A percentile compares a stretch with the other conserved stretches of the same genome.
phyloP scores from a whole-genome alignment of 2,797 vertebrate genomes.

The Protosalanx chinensis region DNA sequence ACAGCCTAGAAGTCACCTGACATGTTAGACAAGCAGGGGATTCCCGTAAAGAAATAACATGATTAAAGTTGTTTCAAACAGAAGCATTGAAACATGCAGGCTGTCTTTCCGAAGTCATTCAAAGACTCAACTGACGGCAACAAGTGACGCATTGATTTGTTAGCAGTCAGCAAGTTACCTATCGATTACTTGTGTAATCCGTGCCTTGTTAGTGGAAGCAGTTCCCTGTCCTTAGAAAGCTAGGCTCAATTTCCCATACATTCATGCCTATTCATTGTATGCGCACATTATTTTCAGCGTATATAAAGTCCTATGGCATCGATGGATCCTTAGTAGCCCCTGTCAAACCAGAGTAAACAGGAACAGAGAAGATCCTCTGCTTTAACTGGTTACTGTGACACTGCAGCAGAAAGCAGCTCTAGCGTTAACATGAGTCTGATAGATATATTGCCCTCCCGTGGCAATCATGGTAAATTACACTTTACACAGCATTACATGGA shows the following conservation, averaged over 20 bases:
- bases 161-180: neutral
- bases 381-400: too few relatives aligned
- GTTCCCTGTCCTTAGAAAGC: too few relatives aligned
- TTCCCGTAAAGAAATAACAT: neutral
- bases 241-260: too few relatives aligned
- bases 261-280: too few relatives aligned
- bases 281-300: too few relatives aligned
- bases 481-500: neutral
- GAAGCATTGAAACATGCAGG: neutral
- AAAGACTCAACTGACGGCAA: neutral
- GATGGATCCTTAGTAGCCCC: too few relatives aligned
- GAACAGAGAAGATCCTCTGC: too few relatives aligned
- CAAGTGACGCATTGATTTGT: neutral
- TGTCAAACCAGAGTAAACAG: too few relatives aligned
- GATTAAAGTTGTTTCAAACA: neutral
- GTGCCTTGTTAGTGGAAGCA: too few relatives aligned
- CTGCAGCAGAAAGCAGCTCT: neutral
- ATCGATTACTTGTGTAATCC: neutral
- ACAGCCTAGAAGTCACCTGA: neutral
- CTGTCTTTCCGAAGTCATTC: neutral
- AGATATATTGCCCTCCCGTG: slow-evolving; percentile 11
- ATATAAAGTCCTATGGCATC: too few relatives aligned
- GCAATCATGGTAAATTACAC: slow-evolving; percentile 6
- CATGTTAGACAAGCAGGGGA: neutral
- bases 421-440: neutral